Conservation (phyloP, 2,113 vertebrate genomes). For the Alosa alosa region DNA sequence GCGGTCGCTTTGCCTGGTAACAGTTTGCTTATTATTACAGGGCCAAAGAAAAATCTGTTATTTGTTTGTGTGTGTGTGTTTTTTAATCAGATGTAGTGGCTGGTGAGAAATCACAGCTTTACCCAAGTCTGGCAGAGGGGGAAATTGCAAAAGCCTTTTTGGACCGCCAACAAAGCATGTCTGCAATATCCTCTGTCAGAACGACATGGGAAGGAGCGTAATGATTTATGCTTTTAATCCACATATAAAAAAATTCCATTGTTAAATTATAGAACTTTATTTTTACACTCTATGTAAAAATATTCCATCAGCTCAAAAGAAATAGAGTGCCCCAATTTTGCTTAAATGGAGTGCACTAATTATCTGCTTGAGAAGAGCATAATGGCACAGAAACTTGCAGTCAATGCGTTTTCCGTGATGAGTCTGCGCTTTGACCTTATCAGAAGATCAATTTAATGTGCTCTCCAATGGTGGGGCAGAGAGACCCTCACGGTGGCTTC, state of each 20-base stretch:
- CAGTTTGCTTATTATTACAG: background rate
- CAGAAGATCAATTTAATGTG: conserved; percentile 6
- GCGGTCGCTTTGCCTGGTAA: background rate
- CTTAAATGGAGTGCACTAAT: background rate
- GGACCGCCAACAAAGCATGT: background rate
- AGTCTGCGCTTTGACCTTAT: background rate
- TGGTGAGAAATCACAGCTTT: conserved; percentile 1
- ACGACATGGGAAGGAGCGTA: background rate
- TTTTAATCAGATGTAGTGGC: background rate
- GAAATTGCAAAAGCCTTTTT: background rate
- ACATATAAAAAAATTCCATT: background rate
- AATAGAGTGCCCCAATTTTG: background rate
- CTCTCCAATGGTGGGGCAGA: background rate
- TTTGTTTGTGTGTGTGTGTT: background rate
- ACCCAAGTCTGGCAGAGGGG: background rate
- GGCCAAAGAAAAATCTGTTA: conserved; percentile 8
- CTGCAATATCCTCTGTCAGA: background rate
- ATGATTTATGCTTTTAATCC: background rate
- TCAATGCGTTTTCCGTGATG: background rate
- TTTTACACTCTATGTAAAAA: background rate
- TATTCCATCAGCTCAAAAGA: background rate
- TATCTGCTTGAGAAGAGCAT: background rate
- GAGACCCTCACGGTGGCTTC: background rate
- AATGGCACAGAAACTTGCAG: background rate
- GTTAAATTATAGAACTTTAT: background rate